Evolutionary conservation across 2,888 invertebrate species (phyloP).

Genomic region (Dryobota labecula): DNA sequence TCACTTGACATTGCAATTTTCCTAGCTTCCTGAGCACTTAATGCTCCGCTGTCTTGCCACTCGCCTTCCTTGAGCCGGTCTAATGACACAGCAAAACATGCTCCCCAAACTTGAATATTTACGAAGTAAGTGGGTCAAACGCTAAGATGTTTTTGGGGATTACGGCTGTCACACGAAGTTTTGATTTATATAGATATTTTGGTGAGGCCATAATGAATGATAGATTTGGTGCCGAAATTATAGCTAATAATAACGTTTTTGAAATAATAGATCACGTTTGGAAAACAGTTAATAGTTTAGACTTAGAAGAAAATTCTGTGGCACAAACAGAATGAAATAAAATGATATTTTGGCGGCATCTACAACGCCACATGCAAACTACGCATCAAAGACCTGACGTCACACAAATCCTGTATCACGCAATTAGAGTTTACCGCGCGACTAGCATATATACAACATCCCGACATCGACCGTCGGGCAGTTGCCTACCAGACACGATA

Average conservation of each 20-base stretch:
- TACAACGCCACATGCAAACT: too few species aligned
- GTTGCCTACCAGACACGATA: too few species aligned
- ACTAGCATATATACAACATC: too few species aligned
- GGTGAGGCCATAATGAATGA: slow-evolving; percentile 10
- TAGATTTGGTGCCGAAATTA: background rate
- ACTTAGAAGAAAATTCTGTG: background rate
- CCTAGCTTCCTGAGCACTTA: slow-evolving; percentile 69
- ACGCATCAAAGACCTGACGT: too few species aligned
- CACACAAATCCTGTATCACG: too few species aligned
- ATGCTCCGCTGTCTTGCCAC: slow-evolving; percentile 66
- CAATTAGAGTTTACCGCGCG: too few species aligned
- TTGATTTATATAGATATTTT: slow-evolving; percentile 52
- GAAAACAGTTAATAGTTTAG: background rate
- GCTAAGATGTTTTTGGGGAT: slow-evolving; percentile 56
- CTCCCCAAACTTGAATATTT: slow-evolving; percentile 66
- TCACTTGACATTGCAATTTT: slow-evolving; percentile 77
- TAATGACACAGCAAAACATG: slow-evolving; percentile 72
- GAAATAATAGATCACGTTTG: background rate
- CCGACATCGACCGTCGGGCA: too few species aligned
- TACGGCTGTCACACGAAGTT: slow-evolving; percentile 40
- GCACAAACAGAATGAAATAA: background rate
- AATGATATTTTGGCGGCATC: too few species aligned
- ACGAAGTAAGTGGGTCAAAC: slow-evolving; percentile 60
- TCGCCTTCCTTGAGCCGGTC: slow-evolving; percentile 59
- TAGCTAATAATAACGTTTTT: background rate